Base-by-base conservation (phyloP, 35 echinoderm and acorn worm species). In the Hemicentrotus pulcherrimus region DNA sequence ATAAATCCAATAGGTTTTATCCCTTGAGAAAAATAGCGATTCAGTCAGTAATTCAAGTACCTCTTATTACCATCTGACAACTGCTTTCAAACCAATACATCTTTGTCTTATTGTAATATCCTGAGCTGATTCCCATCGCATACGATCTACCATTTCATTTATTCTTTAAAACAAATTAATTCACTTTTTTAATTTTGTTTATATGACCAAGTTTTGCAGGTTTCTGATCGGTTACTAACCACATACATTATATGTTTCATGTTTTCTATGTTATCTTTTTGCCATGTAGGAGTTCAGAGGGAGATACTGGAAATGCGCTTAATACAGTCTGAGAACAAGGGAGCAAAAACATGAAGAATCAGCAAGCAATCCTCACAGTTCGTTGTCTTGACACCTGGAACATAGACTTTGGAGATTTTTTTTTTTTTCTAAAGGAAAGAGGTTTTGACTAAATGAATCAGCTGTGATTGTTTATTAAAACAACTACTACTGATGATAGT, bases 251-350 rank as follows among this genome's bases (percentile, higher is more conserved):
- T 92, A 41, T 47, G 31, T 3, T 59, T 15, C 8, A 18, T 31
- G 14, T 65, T 60, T 45, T 52, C 48, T 35, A 13, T 45, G 12
- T 7, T n/a, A 31, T 30, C 9, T 32, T n/a, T 47, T 31, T 13
- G 31, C 45, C 33, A 92, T 45, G 31, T 46, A 95, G 95, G 95
- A 91, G 88, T 95, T 16, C 95, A 92, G 60, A 92, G 95, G 35
- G 95, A 95, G 59, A 95, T 95, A 16, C 91, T 95, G 24, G 61
- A 95, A 78, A 41, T 95, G 95, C 48, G 91, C 28, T 71, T 92
- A 2, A 92, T 48, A 15, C 86, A 8, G 24, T 22, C 19, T 7
- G 65, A 28, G 65, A 78, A 8, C 22, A 78, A 78, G 19, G 65
- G 28, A 28, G 18, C 7, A 6, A n/a, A 78, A n/a, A 78, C 65